These are phyloP conservation scores for Dipus sagitta DNA, from an alignment of 2,797 vertebrate species.

Conservation along the genomic window DNA sequence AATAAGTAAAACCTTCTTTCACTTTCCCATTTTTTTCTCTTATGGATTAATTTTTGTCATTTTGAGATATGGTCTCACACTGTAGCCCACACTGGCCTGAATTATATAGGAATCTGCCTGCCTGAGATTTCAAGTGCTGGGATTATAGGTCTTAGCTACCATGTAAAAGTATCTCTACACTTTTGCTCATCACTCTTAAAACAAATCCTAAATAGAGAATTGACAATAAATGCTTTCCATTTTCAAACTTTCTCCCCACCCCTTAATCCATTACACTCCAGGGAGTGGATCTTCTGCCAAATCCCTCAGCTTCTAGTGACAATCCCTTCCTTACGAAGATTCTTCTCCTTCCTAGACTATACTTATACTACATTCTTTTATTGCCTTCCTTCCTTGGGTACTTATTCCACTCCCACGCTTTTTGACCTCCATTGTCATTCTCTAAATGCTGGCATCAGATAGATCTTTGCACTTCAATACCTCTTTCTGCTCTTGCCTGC, in stretches of 20 bases:
- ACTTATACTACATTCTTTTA: background rate
- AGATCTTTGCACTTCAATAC: background rate
- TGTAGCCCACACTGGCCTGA: background rate
- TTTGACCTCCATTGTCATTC: background rate
- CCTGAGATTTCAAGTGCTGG: background rate
- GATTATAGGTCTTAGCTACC: background rate
- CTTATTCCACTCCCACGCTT: background rate
- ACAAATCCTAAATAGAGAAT: background rate
- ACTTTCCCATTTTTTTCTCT: too few relatives aligned
- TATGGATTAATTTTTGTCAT: rapidly evolving
- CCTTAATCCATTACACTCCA: background rate
- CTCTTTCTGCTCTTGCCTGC: too few relatives aligned
- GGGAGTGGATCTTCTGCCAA: background rate
- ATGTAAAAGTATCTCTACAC: background rate
- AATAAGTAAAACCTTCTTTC: background rate
- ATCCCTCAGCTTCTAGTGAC: background rate
- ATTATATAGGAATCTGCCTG: background rate
- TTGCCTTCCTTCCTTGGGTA: background rate
- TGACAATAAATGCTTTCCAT: background rate
- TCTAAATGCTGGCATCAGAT: background rate
- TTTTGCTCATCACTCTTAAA: background rate
- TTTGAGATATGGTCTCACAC: background rate
- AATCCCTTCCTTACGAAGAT: background rate
- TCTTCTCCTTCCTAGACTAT: rapidly evolving
- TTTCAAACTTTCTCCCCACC: background rate